Evolutionary conservation across 2,797 vertebrate species (phyloP), one percentile per base, ranked within the genome.

Genomic region (Chrysocyon brachyurus): DNA sequence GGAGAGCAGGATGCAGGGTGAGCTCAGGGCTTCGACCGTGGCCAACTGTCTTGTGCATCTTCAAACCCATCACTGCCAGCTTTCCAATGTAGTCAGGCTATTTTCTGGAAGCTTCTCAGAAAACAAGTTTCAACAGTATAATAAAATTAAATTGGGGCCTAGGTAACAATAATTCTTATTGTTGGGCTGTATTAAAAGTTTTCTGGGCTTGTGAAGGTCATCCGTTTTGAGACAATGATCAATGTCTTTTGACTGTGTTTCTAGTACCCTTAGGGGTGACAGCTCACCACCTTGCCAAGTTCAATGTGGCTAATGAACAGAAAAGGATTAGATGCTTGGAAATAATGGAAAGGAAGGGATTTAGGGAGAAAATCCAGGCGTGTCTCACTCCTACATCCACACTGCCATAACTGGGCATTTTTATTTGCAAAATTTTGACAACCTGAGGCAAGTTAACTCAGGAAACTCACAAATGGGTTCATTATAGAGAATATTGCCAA

Each of bases 61-160:
- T 33, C 66, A 36, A 85, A 72, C 0, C 6, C 46, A 28, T 49
- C 28, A 28, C 33, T 24, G 14, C 46, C 49, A 54, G n/a, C 81
- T 87, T 89, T 5, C 21, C 36, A 59, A 21, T 36, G n/a, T 63
- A 40, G 70, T 63, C 4, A 4, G 57, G 28, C n/a, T 91, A 10
- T 85, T 84, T 91, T 78, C 85, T 85, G 54, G 75, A 89, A 83
- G 12, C 22, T 72, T 79, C 95, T 83, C n/a, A 83, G 36, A 90
- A 95, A 92, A 68, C 26, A 81, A 26, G 36, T 81, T 93, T 72
- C n/a, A 90, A 36, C 77, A 75, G 22, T 16, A 12, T 24, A 88
- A 66, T 85, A 66, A 94, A 78, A 52, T 68, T 57, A n/a, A 92
- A 86, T 73, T 52, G 14, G 28, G 16, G 9, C 26, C 24, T 17